Conservation (phyloP, 1,140 invertebrate species). For the Eufriesea mexicana region DNA sequence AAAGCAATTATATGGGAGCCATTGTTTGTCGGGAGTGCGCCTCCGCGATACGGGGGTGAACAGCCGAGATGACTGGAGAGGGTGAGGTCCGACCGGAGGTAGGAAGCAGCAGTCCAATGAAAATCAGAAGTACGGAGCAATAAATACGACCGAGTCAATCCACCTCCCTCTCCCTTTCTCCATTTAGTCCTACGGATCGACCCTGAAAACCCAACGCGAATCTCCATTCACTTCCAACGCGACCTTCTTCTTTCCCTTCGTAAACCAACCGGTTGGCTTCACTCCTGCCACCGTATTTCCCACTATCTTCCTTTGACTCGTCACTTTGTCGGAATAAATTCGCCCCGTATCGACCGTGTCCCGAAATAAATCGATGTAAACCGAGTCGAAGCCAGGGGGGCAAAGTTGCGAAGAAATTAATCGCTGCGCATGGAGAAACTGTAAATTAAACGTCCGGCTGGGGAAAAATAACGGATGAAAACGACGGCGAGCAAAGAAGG, state of each 20-base stretch:
- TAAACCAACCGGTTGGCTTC: slow-evolving; percentile 47
- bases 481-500: slow-evolving; percentile 18
- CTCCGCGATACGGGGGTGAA: slow-evolving; percentile 78
- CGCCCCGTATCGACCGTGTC: neutral
- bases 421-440: slow-evolving; percentile 10
- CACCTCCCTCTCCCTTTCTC: slow-evolving; percentile 42
- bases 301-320: slow-evolving; percentile 39
- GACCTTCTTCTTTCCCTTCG: slow-evolving; percentile 57
- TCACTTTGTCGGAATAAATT: slow-evolving; percentile 19
- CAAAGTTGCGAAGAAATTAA: slow-evolving; percentile 2
- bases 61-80: slow-evolving; percentile 48
- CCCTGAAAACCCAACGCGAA: slow-evolving; percentile 59
- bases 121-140: slow-evolving; percentile 78
- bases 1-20: slow-evolving; percentile 81
- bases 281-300: slow-evolving; percentile 44
- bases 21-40: slow-evolving; percentile 81
- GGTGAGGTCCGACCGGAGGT: slow-evolving; percentile 32
- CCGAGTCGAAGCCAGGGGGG: neutral
- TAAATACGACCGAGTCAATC: slow-evolving; percentile 80
- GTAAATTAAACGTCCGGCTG: slow-evolving; percentile 21
- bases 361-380: slow-evolving; percentile 6
- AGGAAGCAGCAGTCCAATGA: slow-evolving; percentile 68
- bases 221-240: slow-evolving; percentile 71
- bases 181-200: slow-evolving; percentile 9
- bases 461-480: slow-evolving; percentile 40